phyloP scores from a whole-genome alignment of 2,113 vertebrate species.

The Salminus brasiliensis region DNA sequence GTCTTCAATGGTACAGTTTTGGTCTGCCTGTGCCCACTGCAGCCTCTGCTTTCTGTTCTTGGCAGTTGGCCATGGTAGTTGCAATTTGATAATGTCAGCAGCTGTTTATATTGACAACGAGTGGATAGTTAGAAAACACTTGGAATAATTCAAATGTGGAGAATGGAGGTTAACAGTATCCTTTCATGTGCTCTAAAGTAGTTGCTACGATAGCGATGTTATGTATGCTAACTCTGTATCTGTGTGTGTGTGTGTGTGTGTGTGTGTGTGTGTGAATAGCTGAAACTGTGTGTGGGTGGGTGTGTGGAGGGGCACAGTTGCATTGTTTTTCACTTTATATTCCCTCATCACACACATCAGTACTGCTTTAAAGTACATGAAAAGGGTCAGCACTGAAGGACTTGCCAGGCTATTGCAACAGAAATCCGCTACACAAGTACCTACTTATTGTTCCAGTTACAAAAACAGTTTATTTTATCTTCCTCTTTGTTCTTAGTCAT shows the following conservation, averaged over 20 bases:
- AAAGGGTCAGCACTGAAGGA: slow-evolving; percentile 12
- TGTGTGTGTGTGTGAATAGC: not conserved
- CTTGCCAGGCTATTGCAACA: slow-evolving; percentile 23
- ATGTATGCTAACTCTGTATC: not conserved
- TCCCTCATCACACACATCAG: not conserved
- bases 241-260: not conserved
- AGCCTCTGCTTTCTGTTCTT: too few relatives aligned
- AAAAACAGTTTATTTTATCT: slow-evolving; percentile 23
- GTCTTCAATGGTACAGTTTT: too few relatives aligned
- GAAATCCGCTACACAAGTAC: slow-evolving; percentile 31
- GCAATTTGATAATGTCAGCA: too few relatives aligned
- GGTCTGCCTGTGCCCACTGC: too few relatives aligned
- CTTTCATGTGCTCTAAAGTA: too few relatives aligned
- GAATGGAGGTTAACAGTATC: too few relatives aligned
- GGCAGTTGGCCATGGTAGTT: too few relatives aligned
- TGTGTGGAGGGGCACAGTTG: not conserved
- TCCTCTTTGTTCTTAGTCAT: slow-evolving; percentile 37
- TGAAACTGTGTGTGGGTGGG: too few relatives aligned
- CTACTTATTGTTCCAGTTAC: not conserved
- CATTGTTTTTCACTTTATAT: not conserved
- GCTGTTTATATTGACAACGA: too few relatives aligned
- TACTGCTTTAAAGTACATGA: not conserved
- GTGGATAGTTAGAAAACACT: too few relatives aligned
- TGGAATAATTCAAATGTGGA: too few relatives aligned
- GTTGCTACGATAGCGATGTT: too few relatives aligned